Evolutionary conservation across 2,888 invertebrate species (phyloP), one percentile per base, ranked within the genome.

Genomic region (Nymphalis urticae): DNA sequence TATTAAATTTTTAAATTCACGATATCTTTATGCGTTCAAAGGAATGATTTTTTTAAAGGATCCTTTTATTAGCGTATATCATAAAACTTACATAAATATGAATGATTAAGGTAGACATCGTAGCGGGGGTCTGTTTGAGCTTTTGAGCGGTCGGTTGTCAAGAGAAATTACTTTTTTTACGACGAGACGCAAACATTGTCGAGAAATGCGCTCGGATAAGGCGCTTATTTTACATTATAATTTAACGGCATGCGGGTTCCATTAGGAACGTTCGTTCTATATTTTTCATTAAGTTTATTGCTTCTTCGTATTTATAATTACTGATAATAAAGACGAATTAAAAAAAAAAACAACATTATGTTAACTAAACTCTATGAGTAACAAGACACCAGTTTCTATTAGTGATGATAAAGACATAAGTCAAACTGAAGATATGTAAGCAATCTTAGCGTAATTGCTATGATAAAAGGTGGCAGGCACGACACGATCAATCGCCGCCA

Each of bases 71-170:
- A 86, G 80, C 77, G 83, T 77, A 78, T 77, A 83, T 81, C 83
- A 85, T 89, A 89, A 90, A 89, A 87, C 78, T 78, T 82, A 80
- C 85, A 89, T 90, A 89, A 90, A 89, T 85, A 82, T 85, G 85
- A 87, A 84, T 87, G 87, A 91, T 89, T 86, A 88, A 88, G 84
- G 86, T 80, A 84, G 85, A 85, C 82, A 84, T 82, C 87, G 76
- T 82, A 75, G 85, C 85, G 78, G 87, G 87, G 79, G 86, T 84
- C 74, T 76, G 76, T 72, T 76, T 77, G 81, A 80, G 81, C 79
- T 77, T 42, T 42, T 42, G 42, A 42, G 42, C 13, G 42, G 42
- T 42, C 42, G 42, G 42, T 76, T 81, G 82, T 82, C 81, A 75
- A 77, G 79, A 83, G 82, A 82, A 79, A 86, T 85, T 82, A 83